These are phyloP conservation scores for Austrofundulus limnaeus DNA, from an alignment of 2,113 vertebrate species.

Conservation along the genomic window DNA sequence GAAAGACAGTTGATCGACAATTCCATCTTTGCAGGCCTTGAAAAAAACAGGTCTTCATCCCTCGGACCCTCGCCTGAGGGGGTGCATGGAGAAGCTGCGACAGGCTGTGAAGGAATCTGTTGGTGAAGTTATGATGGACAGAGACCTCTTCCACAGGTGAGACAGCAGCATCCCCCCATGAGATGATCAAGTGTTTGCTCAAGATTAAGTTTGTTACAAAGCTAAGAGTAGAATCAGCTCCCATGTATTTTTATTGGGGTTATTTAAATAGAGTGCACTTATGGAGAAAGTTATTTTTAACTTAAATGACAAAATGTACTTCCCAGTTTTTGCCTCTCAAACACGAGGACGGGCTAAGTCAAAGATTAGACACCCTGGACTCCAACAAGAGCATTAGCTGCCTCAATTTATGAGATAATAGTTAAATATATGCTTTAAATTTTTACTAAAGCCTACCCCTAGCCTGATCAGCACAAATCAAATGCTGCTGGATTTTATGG, in stretches of 20 bases:
- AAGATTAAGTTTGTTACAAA: too few relatives aligned
- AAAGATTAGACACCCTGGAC: neutral
- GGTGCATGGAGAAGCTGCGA: conserved; percentile 81
- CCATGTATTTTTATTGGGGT: too few relatives aligned
- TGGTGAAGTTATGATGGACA: conserved; percentile 82
- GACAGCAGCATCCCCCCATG: neutral
- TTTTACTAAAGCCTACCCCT: neutral
- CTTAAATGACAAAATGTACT: conserved; percentile 7
- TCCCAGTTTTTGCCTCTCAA: neutral
- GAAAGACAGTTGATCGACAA: neutral
- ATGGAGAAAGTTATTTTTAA: neutral
- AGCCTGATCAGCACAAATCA: conserved; percentile 18
- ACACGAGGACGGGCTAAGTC: neutral
- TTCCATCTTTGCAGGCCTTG: conserved; percentile 71
- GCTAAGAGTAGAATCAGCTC: neutral
- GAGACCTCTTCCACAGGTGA: conserved; percentile 85
- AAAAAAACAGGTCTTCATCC: conserved; percentile 83
- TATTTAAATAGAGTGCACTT: neutral
- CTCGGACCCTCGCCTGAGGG: conserved; percentile 84
- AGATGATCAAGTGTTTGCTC: too few relatives aligned
- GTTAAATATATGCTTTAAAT: neutral
- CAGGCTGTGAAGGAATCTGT: conserved; percentile 73
- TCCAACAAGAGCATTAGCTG: neutral
- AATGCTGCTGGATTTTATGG: conserved; percentile 11
- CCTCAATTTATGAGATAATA: neutral